Base-by-base conservation (phyloP, 2,113 vertebrate species). In the Heterochromis multidens region DNA sequence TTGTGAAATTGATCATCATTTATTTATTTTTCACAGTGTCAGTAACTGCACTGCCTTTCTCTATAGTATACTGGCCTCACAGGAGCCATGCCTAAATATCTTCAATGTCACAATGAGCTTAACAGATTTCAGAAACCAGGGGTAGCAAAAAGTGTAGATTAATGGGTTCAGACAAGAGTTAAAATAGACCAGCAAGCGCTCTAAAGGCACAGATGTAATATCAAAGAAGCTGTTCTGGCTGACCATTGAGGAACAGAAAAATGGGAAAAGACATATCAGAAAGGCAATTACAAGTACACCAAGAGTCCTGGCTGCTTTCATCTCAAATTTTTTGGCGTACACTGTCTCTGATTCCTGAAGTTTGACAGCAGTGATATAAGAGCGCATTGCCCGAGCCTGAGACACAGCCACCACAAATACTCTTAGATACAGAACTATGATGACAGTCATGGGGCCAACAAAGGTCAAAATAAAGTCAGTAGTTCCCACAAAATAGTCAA, bases 1-100 rank as follows among this genome's bases (percentile, higher is more conserved):
- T 33, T 6, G 33, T 33, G 12, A 60, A 60, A 29, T 60, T 5
- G 29, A 9, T 60, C 9, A 10, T 31, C 1, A 60, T 60, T 31
- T 31, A 60, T 60, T 16, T 19, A 17, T 19, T 61, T 27, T 61
- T 61, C 59, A 37, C 7, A 6, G 29, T 61, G 59, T 33, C 8
- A 33, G 9, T 31, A 27, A 59, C 23, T 59, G 57, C 27, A 27
- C n/a, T 27, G 57, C 13, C 58, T 60, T 60, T 8, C 27, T 61
- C 27, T 63, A 63, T 17, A 63, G 60, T 62, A 62, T 13, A 62
- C 0, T 35, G 19, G 60, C 5, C 1, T 62, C 19, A 35, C 60
- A 0, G 5, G 31, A 62, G 0, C 19, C 31, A 35, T 19, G 60
- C 19, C 60, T 35, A 62, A 62, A 62, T 62, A 62, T 62, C 19